phyloP scores from a whole-genome alignment of 2,888 invertebrate genomes.

The Aphodius sticticus region DNA sequence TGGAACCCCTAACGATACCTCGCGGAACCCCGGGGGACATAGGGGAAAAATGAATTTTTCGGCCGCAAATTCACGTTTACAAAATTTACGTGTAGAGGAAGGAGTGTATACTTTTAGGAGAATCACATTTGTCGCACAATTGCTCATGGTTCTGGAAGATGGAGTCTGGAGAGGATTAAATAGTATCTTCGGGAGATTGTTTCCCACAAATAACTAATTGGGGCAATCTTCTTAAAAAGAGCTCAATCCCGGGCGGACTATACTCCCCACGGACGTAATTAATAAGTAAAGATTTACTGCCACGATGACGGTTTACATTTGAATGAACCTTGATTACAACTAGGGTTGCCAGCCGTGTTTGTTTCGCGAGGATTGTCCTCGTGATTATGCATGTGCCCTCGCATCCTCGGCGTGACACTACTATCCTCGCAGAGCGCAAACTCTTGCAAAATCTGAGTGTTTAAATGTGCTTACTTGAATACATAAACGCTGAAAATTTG shows the following conservation, averaged over 20 bases:
- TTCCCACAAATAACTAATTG: constrained; percentile 57
- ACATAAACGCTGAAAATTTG: neutral
- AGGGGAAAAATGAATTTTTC: too few species aligned
- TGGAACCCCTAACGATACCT: too few species aligned
- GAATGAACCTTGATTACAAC: constrained; percentile 9
- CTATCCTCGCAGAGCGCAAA: too few species aligned
- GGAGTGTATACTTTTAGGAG: neutral
- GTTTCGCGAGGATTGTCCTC: too few species aligned
- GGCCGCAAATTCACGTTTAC: too few species aligned
- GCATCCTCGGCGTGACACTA: too few species aligned
- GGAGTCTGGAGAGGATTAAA: constrained; percentile 32
- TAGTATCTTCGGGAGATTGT: constrained; percentile 36
- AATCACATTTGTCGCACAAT: constrained; percentile 15
- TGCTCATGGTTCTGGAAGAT: constrained; percentile 27
- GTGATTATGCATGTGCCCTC: too few species aligned
- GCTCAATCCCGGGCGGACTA: constrained; percentile 24
- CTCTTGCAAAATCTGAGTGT: neutral
- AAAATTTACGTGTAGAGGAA: too few species aligned
- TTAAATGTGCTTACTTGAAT: neutral
- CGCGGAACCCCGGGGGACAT: too few species aligned
- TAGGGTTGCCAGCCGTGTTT: neutral
- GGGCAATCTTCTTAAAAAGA: constrained; percentile 57
- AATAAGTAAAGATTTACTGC: constrained; percentile 46
- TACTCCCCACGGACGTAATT: constrained; percentile 56
- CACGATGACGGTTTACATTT: constrained; percentile 31